phyloP scores from a whole-genome alignment of 1,140 invertebrate genomes.

The Oppia nitens region DNA sequence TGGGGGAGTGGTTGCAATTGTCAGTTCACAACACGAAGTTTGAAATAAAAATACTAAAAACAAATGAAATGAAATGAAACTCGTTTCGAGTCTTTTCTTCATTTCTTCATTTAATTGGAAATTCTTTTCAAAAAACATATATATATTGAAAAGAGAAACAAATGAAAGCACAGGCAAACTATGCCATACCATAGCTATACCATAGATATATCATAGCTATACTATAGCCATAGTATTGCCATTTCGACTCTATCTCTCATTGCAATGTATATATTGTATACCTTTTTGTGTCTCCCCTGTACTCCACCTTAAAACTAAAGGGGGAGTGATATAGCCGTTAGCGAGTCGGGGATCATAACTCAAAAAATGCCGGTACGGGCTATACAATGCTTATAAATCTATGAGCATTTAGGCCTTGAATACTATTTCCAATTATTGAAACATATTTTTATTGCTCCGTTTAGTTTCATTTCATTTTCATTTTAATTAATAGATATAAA shows the following conservation, averaged over 20 bases:
- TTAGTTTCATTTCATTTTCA: constrained; percentile 2
- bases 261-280: too few relatives aligned
- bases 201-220: too few relatives aligned
- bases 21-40: background rate
- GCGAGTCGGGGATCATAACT: background rate
- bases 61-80: constrained; percentile 6
- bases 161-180: background rate
- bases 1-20: background rate
- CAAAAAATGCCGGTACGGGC: background rate
- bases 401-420: background rate
- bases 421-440: background rate
- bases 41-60: constrained; percentile 2
- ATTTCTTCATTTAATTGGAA: constrained; percentile 3
- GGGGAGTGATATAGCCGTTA: background rate
- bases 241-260: too few relatives aligned
- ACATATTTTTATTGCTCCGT: background rate
- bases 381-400: background rate
- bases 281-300: too few relatives aligned
- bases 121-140: background rate
- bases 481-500: constrained; percentile 2
- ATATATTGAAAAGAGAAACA: background rate
- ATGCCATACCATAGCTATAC: too few relatives aligned
- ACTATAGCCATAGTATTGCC: too few relatives aligned
- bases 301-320: background rate
- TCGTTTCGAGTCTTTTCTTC: constrained; percentile 3